Conservation (phyloP, 1,140 invertebrate genomes). For the Aleiodes sp. region DNA sequence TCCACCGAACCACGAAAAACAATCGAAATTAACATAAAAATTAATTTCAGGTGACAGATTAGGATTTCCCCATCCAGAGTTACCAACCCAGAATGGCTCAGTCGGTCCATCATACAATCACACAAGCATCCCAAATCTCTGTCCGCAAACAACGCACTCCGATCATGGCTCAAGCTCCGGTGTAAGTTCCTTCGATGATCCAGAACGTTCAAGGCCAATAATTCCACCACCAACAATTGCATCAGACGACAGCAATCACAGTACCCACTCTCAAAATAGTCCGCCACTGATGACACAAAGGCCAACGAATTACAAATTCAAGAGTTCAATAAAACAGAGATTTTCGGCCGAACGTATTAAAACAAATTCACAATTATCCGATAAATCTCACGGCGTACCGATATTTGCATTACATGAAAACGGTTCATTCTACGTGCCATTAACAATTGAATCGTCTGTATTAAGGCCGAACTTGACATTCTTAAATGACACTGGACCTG, state of each 20-base stretch:
- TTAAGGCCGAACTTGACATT: slow-evolving; percentile 76
- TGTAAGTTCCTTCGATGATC: slow-evolving; percentile 58
- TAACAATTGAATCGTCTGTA: slow-evolving; percentile 84
- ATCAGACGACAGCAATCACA: slow-evolving; percentile 61
- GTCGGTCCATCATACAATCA: slow-evolving; percentile 59
- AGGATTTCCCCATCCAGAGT: slow-evolving; percentile 65
- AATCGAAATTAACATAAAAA: neutral
- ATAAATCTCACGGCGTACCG: slow-evolving; percentile 69
- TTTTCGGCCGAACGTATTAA: slow-evolving; percentile 70
- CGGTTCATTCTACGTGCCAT: slow-evolving; percentile 90
- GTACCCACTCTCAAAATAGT: slow-evolving; percentile 50
- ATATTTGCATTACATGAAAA: slow-evolving; percentile 85
- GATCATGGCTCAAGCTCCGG: slow-evolving; percentile 60
- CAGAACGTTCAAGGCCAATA: slow-evolving; percentile 51
- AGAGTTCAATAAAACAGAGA: slow-evolving; percentile 91
- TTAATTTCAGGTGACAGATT: slow-evolving; percentile 64
- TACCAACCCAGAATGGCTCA: slow-evolving; percentile 61
- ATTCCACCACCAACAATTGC: slow-evolving; percentile 49
- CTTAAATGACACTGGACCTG: slow-evolving; percentile 66
- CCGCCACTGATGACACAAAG: slow-evolving; percentile 43
- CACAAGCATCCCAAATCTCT: slow-evolving; percentile 54
- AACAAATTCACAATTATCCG: slow-evolving; percentile 53
- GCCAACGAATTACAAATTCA: slow-evolving; percentile 85
- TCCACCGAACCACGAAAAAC: neutral
- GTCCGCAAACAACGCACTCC: slow-evolving; percentile 60